Base-by-base conservation (phyloP, 2,797 vertebrate genomes). In the Todus mexicanus region DNA sequence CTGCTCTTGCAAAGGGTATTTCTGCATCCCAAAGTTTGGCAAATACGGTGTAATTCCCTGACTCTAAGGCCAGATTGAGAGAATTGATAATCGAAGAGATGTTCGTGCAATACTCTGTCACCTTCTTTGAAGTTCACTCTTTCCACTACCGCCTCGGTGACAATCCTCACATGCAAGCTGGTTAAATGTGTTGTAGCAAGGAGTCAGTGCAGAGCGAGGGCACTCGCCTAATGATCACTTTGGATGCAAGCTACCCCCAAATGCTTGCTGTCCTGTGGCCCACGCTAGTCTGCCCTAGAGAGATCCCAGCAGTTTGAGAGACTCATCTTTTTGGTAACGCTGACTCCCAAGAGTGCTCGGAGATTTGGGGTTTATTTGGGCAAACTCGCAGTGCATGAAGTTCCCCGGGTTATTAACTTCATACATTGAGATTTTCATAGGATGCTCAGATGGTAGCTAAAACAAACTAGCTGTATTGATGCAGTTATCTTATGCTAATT, bases 111-210 rank as follows among this genome's bases (percentile, higher is more conserved):
- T 68, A 37, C 22, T 77, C 54, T 74, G 42, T 59, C 42, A 65
- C 22, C 54, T 60, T n/a, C 70, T 95, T 93, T 94, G 72, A 87
- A 87, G 90, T 73, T 84, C 27, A 9, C 31, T 60, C 72, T 83
- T 90, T 71, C 50, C 18, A 15, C 37, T 57, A 20, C 64, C 14
- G 40, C 59, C 47, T 42, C 69, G 69, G 47, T 4, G 3, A 27
- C 65, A 64, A 56, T 61, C 40, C 22, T 93, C 69, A 31, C 51
- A n/a, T 63, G 70, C 79, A 84, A 43, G 81, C 54, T 72, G 40
- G 11, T 56, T 76, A 60, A 90, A 61, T 82, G 27, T 9, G 47
- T 63, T 76, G 23, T 70, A 87, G 37, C 23, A 33, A 69, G 72
- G 61, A 89, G 61, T 87, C 59, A 70, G 84, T 61, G 66, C 15